Evolutionary conservation across 2,113 vertebrate species (phyloP).

Genomic region (Cyprinodon tularosa): DNA sequence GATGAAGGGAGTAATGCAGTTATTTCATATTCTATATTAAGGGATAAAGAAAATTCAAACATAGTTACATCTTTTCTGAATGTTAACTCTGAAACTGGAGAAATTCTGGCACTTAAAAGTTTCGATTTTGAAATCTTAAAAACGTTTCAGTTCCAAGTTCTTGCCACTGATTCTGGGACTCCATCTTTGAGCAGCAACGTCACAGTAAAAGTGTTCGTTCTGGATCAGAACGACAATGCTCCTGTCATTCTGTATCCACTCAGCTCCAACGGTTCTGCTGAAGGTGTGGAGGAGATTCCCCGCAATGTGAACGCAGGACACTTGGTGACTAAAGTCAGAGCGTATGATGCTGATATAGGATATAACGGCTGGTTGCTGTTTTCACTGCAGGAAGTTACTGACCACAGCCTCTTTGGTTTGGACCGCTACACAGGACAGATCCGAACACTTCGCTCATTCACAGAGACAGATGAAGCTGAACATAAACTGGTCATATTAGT

Average conservation of each 20-base stretch:
- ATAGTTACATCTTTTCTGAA: slow-evolving; percentile 41
- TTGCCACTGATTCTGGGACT: slow-evolving; percentile 18
- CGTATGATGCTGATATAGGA: no score
- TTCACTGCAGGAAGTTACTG: no score
- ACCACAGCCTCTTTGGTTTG: no score
- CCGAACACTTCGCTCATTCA: no score
- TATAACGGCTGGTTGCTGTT: no score
- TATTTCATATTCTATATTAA: slow-evolving; percentile 51
- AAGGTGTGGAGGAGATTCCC: slow-evolving; percentile 19
- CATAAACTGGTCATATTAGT: slow-evolving; percentile 1
- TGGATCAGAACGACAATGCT: slow-evolving; percentile 20
- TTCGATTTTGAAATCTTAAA: slow-evolving; percentile 63
- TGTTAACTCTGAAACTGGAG: slow-evolving; percentile 58
- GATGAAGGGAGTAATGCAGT: slow-evolving; percentile 57
- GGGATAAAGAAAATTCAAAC: background rate
- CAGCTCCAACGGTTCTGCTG: slow-evolving; percentile 19
- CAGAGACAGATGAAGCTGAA: no score
- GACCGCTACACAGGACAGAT: no score
- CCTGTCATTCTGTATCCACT: slow-evolving; percentile 17
- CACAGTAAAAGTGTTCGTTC: slow-evolving; percentile 17
- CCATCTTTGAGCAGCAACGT: background rate
- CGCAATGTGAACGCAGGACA: slow-evolving; percentile 11
- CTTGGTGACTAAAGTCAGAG: no score
- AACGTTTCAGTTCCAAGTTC: slow-evolving; percentile 58
- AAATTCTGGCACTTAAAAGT: slow-evolving; percentile 46